Conservation (phyloP, 2,888 invertebrate species). For the Meta bourneti region DNA sequence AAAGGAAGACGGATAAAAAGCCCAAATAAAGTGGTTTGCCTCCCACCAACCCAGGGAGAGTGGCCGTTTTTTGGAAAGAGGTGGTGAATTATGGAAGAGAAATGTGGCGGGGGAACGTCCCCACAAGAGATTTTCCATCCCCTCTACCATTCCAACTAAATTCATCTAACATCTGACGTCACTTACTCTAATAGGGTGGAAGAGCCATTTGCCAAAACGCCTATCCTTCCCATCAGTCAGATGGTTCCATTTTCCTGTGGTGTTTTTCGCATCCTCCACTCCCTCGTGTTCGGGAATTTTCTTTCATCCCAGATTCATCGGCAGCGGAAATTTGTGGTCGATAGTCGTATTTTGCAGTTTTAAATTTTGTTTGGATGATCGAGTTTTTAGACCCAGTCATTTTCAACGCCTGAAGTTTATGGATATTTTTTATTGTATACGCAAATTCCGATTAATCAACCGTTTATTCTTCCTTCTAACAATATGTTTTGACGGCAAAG, state of each 20-base stretch:
- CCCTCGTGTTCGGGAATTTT: not conserved
- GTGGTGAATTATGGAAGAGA: conserved; percentile 55
- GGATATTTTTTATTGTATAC: too few species aligned
- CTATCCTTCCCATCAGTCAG: conserved; percentile 41
- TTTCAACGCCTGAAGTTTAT: too few species aligned
- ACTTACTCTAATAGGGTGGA: conserved; percentile 64
- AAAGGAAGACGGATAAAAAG: conserved; percentile 9
- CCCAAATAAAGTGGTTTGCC: conserved; percentile 52
- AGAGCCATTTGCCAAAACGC: conserved; percentile 59
- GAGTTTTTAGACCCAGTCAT: too few species aligned
- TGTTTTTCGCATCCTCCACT: not conserved
- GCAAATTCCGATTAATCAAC: too few species aligned
- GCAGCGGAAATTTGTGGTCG: not conserved
- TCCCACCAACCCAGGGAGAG: not conserved
- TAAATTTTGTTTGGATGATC: not conserved
- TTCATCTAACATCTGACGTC: conserved; percentile 59
- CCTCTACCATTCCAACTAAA: conserved; percentile 18
- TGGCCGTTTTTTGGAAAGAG: conserved; percentile 36
- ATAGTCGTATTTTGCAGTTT: not conserved
- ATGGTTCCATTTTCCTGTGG: conserved; percentile 26
- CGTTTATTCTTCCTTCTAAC: too few species aligned
- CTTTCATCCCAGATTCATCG: not conserved
- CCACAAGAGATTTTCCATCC: not conserved
- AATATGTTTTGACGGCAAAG: too few species aligned
- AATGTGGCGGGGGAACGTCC: conserved; percentile 30